Percentiles rank a stretch among this genome's conserved stretches.
Evolutionary conservation across 2,113 vertebrate genomes (phyloP).

Genomic region (Prinia subflava): DNA sequence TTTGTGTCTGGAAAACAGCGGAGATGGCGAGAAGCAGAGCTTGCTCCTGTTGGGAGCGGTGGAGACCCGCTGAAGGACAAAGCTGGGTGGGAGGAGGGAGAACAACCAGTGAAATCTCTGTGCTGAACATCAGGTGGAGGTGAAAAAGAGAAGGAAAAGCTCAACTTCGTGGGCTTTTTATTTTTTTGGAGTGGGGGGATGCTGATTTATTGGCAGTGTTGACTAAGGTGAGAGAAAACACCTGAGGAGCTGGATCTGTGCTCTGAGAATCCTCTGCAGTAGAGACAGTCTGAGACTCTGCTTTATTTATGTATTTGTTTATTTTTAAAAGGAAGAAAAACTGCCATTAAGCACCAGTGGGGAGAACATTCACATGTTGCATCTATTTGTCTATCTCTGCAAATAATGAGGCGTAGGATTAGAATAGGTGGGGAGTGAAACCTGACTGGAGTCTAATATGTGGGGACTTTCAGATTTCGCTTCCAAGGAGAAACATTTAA

Average conservation of each 20-base stretch:
- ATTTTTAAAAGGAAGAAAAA: neutral
- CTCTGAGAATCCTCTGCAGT: neutral
- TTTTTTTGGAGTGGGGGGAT: neutral
- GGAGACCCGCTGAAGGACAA: neutral
- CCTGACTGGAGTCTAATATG: neutral
- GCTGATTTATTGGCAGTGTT: neutral
- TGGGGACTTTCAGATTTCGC: neutral
- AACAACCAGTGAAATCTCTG: neutral
- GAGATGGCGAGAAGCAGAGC: neutral
- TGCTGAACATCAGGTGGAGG: neutral
- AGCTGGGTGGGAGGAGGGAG: neutral
- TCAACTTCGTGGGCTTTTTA: neutral
- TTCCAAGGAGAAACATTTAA: neutral
- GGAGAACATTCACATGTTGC: neutral
- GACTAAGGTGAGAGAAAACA: neutral
- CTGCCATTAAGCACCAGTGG: neutral
- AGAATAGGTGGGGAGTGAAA: neutral
- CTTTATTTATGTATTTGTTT: neutral
- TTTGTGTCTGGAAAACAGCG: rapidly evolving
- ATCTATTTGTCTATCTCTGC: neutral
- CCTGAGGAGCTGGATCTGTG: neutral
- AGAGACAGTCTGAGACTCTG: neutral
- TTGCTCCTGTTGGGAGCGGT: neutral
- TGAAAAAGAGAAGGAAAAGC: neutral
- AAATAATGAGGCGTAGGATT: constrained; percentile 4